phyloP scores from a whole-genome alignment of 2,797 vertebrate species.

The Tokudaia tokunoshimensis region DNA sequence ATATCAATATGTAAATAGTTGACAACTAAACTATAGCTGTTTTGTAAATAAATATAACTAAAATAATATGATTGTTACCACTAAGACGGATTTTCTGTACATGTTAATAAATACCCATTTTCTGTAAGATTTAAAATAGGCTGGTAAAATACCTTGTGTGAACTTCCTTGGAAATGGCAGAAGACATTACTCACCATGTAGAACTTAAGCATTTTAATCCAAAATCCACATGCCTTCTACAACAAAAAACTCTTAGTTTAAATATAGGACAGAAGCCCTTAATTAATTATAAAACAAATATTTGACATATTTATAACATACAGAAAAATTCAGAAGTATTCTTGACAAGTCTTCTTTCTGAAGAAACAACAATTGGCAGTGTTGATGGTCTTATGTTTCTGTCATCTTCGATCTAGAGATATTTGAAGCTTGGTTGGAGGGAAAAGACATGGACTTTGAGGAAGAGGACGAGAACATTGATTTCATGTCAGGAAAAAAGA shows the following conservation, averaged over 20 bases:
- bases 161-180: neutral
- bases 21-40: neutral
- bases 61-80: constrained; percentile 39
- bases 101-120: neutral
- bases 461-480: constrained; percentile 90
- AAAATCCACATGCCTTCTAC: neutral
- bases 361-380: constrained; percentile 84
- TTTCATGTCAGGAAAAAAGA: constrained; percentile 92
- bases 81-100: neutral
- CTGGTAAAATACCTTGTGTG: neutral
- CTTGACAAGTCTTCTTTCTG: constrained; percentile 89
- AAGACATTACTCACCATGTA: neutral
- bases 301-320: neutral
- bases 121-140: neutral
- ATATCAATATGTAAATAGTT: neutral
- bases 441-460: constrained; percentile 97
- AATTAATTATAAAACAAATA: neutral
- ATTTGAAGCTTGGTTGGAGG: constrained; percentile 92
- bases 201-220: neutral
- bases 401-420: constrained; percentile 88
- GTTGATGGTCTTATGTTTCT: constrained; percentile 89
- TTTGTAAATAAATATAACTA: neutral
- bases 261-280: neutral
- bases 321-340: constrained; percentile 83
- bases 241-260: neutral